phyloP scores from a whole-genome alignment of 2,888 invertebrate genomes.

The Trisateles emortualis region DNA sequence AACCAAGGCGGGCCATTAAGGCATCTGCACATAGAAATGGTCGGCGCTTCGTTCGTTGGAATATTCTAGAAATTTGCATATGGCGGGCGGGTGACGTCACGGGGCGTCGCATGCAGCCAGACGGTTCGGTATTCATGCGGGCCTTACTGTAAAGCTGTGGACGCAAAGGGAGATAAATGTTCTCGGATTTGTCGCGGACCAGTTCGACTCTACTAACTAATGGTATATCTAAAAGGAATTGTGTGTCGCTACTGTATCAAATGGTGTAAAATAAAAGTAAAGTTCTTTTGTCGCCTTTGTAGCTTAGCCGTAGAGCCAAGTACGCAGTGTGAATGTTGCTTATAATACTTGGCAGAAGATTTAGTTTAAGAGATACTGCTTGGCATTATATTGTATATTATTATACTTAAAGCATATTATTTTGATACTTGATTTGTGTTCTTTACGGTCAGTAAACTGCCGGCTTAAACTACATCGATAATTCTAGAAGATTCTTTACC shows the following conservation, averaged over 20 bases:
- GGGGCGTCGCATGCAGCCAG: conserved; percentile 51
- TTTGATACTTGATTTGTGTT: neutral
- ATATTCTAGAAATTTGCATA: conserved; percentile 55
- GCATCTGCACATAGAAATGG: conserved; percentile 58
- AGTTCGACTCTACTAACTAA: conserved; percentile 38
- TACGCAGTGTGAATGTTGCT: neutral
- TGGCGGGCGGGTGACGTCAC: conserved; percentile 57
- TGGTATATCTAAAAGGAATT: conserved; percentile 33
- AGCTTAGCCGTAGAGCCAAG: neutral
- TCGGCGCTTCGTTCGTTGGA: conserved; percentile 44
- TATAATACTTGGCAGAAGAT: conserved; percentile 2
- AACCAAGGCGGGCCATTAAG: conserved; percentile 58
- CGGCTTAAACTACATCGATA: too few species aligned
- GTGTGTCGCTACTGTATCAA: conserved; percentile 22
- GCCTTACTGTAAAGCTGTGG: conserved; percentile 45
- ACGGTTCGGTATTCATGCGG: conserved; percentile 55
- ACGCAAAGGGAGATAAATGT: conserved; percentile 46
- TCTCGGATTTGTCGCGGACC: conserved; percentile 37
- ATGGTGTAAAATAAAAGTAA: conserved; percentile 10
- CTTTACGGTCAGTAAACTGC: neutral
- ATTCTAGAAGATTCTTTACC: too few species aligned
- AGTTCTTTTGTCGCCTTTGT: neutral
- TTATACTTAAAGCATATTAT: neutral
- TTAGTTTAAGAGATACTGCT: neutral
- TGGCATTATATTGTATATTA: neutral